phyloP scores from a whole-genome alignment of 2,113 vertebrate species.

The Telmatochromis sp. region DNA sequence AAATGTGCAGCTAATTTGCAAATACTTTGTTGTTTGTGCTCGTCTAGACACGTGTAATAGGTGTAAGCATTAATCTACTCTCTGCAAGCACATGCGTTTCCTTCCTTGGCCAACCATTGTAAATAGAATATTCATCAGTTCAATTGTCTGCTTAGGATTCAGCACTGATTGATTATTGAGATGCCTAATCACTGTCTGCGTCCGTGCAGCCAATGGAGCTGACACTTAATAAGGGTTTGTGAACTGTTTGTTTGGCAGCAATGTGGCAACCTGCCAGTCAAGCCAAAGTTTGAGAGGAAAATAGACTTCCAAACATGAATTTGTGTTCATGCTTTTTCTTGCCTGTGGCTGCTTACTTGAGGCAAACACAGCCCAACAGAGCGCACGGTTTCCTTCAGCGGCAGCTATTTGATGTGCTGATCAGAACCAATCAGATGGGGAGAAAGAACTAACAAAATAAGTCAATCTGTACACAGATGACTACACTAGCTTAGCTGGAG shows the following conservation, averaged over 20 bases:
- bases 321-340: background rate
- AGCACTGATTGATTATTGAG: constrained; percentile 15
- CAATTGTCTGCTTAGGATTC: constrained; percentile 11
- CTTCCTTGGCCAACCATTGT: background rate
- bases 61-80: background rate
- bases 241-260: background rate
- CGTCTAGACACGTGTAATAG: background rate
- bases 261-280: background rate
- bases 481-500: background rate
- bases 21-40: background rate
- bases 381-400: background rate
- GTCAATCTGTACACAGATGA: background rate
- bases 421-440: background rate
- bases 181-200: background rate
- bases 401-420: background rate
- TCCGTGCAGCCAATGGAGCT: background rate
- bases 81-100: background rate
- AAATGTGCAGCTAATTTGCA: background rate
- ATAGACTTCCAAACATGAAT: background rate
- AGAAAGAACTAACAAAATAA: background rate
- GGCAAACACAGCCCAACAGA: background rate
- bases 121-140: constrained; percentile 32
- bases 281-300: background rate
- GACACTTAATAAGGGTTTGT: background rate
- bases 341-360: background rate